Evolutionary conservation across 2,113 vertebrate genomes (phyloP).

Genomic region (Odocoileus hemionus): DNA sequence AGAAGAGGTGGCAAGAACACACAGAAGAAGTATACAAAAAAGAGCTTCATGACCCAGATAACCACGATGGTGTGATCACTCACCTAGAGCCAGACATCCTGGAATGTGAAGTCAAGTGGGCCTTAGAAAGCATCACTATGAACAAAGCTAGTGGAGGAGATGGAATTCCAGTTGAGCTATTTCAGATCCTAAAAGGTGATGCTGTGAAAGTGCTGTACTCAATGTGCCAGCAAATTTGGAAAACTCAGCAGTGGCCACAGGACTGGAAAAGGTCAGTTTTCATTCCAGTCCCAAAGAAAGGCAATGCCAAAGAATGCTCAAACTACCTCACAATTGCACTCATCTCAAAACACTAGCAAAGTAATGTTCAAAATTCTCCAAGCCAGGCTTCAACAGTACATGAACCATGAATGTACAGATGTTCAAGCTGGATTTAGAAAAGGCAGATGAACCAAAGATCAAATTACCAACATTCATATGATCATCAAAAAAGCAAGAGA

Average conservation of each 20-base stretch:
- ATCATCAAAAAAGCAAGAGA: background rate
- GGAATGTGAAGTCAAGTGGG: background rate
- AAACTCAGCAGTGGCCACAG: background rate
- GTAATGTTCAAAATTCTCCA: background rate
- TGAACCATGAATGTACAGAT: background rate
- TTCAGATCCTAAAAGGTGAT: background rate
- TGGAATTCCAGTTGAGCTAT: background rate
- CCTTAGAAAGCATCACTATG: background rate
- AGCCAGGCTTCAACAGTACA: background rate
- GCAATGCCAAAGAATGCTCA: background rate
- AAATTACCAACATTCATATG: background rate
- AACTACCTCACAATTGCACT: background rate
- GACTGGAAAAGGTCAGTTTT: background rate
- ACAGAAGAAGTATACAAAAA: background rate
- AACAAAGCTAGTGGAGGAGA: background rate
- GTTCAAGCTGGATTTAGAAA: background rate
- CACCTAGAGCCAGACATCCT: background rate
- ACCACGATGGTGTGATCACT: background rate
- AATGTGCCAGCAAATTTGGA: background rate
- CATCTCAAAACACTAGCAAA: background rate
- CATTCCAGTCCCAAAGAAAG: background rate
- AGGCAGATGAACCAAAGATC: background rate
- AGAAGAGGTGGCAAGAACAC: background rate
- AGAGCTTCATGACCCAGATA: background rate
- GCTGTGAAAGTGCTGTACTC: background rate